Evolutionary conservation across 2,797 vertebrate species (phyloP), one percentile per base, ranked within the genome.

Genomic region (Paguma larvata): DNA sequence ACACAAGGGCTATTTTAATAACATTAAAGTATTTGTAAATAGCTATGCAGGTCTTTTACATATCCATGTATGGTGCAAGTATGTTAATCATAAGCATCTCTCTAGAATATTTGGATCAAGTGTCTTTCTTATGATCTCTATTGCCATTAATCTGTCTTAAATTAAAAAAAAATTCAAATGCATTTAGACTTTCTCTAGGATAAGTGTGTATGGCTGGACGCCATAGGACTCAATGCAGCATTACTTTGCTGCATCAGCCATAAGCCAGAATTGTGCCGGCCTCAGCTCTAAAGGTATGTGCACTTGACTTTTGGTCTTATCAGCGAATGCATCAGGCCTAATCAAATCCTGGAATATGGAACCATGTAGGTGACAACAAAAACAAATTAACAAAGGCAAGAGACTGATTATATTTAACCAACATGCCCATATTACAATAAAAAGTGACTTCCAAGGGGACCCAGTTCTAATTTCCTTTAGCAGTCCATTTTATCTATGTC

Each of bases 21-120:
- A 84, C 10, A 92, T 7, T 84, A 70, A 62, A 23, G 6, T 59
- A 16, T 30, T 97, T 65, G 23, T 46, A 94, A 68, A 75, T 15
- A 44, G 5, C 23, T 62, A 15, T 46, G 6, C 46, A 41, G 11
- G 38, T 63, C 80, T 96, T 94, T 78, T 95, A 6, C 8, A 84
- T 34, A 9, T 63, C 14, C 5, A 12, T 8, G 21, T 30, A 56
- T 1, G 65, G 32, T 80, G 27, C 4, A 93, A 65, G 89, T 85
- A 59, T 73, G 70, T 93, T 53, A 67, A 85, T 48, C 14, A 77
- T 67, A 89, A 27, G 5, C 19, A 44, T 59, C 14, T 87, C 19
- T 96, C 56, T 80, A 84, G 10, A 83, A 80, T 92, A 30, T 82
- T 77, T 78, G 16, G 51, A 67, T 92, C 56, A 86, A 70, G 5